phyloP scores from a whole-genome alignment of 2,797 vertebrate species.

The Mormyrus hasselquistii region DNA sequence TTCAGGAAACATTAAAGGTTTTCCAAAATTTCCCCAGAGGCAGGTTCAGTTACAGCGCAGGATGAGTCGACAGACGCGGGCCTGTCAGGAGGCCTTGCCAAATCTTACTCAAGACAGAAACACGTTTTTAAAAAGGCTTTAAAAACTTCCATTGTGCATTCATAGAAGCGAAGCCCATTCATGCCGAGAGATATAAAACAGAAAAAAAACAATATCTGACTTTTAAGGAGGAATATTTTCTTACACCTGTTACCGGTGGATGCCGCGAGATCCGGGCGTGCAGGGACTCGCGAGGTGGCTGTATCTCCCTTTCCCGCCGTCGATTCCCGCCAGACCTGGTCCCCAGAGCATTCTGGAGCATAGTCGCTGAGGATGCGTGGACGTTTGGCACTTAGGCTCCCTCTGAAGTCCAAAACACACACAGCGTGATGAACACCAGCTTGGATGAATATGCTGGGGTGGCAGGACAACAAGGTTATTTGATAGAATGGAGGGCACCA shows the following conservation, averaged over 20 bases:
- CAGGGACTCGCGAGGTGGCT: not conserved
- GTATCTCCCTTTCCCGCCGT: not conserved
- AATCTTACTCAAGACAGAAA: slow-evolving; percentile 3
- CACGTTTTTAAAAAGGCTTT: slow-evolving; percentile 4
- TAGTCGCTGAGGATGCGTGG: not conserved
- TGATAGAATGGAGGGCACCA: not conserved
- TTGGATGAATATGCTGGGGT: not conserved
- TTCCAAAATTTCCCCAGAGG: slow-evolving; percentile 10
- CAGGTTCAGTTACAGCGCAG: not conserved
- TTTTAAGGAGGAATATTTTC: not conserved
- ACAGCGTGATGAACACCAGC: not conserved
- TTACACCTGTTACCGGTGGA: slow-evolving; percentile 21
- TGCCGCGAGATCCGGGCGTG: not conserved
- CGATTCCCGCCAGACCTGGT: not conserved
- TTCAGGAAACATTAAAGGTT: not conserved
- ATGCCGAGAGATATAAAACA: not conserved
- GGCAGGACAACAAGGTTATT: not conserved
- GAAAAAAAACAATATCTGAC: not conserved
- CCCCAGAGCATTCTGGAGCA: slow-evolving; percentile 5
- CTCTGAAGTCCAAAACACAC: not conserved
- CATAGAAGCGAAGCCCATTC: not conserved
- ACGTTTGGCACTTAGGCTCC: not conserved
- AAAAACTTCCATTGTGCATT: slow-evolving; percentile 23
- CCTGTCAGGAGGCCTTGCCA: not conserved
- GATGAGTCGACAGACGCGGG: not conserved